These are phyloP conservation scores for Apodemia zela DNA, from an alignment of 2,888 invertebrate genomes.

Conservation along the genomic window DNA sequence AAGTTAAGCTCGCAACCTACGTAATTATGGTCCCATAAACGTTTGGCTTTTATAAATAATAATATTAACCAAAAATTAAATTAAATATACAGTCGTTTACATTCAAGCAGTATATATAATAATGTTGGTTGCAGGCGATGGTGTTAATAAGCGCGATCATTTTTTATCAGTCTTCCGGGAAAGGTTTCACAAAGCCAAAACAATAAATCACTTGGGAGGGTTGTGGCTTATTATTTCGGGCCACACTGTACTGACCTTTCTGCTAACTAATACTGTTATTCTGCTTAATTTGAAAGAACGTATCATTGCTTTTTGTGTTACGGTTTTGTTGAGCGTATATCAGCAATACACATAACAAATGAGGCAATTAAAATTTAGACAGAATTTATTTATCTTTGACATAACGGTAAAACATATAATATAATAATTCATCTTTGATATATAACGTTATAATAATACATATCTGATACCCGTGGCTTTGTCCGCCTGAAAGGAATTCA, in stretches of 20 bases:
- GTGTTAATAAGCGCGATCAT: conserved; percentile 76
- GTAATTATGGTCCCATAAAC: no score
- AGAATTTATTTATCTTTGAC: no score
- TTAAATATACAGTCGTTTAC: conserved; percentile 18
- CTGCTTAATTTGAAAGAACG: conserved; percentile 48
- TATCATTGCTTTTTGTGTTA: background rate
- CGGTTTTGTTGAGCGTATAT: background rate
- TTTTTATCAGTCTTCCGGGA: conserved; percentile 72
- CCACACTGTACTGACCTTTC: conserved; percentile 57
- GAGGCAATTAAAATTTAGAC: no score
- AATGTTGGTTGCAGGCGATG: conserved; percentile 46
- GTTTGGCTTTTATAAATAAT: no score
- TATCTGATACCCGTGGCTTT: no score
- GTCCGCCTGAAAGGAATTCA: no score
- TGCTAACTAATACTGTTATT: conserved; percentile 62
- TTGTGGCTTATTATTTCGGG: conserved; percentile 71
- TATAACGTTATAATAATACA: no score
- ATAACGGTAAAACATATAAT: no score
- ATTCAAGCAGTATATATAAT: conserved; percentile 22
- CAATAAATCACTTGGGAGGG: conserved; percentile 70
- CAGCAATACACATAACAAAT: no score
- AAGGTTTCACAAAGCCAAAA: conserved; percentile 73
- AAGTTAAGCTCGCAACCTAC: no score
- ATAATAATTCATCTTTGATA: no score
- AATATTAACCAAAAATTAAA: conserved; percentile 14